Evolutionary conservation across 2,888 invertebrate species (phyloP).

Genomic region (Metellina segmentata): DNA sequence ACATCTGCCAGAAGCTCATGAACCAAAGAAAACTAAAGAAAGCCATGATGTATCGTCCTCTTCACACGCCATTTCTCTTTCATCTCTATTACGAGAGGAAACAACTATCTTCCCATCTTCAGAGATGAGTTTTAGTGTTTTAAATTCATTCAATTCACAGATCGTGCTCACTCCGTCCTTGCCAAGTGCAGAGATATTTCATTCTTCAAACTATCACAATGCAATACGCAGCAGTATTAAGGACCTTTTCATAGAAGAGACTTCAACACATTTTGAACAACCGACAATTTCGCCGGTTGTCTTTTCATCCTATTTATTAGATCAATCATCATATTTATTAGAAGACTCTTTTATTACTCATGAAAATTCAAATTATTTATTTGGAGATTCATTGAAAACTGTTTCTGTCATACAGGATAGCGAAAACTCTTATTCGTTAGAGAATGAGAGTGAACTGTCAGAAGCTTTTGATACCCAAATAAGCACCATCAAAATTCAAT

Average conservation of each 20-base stretch:
- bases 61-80: not conserved
- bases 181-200: not conserved
- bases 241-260: not conserved
- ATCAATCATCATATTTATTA: constrained; percentile 49
- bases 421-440: not conserved
- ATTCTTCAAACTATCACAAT: not conserved
- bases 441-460: not conserved
- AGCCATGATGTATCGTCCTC: not conserved
- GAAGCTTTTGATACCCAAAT: not conserved
- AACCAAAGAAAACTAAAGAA: constrained; percentile 42
- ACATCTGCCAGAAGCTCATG: not conserved
- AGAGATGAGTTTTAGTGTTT: constrained; percentile 2
- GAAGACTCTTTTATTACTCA: constrained; percentile 24
- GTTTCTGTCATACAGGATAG: not conserved
- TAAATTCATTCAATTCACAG: constrained; percentile 4
- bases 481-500: not conserved
- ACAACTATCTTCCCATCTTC: constrained; percentile 37
- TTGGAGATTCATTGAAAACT: constrained; percentile 4
- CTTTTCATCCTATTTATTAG: constrained; percentile 45
- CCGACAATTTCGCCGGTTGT: not conserved
- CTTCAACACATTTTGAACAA: not conserved
- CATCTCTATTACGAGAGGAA: constrained; percentile 5
- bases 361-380: constrained; percentile 23
- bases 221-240: constrained; percentile 38
- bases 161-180: constrained; percentile 28